Conservation (phyloP, 1,140 invertebrate genomes). For the Sitophilus oryzae region DNA sequence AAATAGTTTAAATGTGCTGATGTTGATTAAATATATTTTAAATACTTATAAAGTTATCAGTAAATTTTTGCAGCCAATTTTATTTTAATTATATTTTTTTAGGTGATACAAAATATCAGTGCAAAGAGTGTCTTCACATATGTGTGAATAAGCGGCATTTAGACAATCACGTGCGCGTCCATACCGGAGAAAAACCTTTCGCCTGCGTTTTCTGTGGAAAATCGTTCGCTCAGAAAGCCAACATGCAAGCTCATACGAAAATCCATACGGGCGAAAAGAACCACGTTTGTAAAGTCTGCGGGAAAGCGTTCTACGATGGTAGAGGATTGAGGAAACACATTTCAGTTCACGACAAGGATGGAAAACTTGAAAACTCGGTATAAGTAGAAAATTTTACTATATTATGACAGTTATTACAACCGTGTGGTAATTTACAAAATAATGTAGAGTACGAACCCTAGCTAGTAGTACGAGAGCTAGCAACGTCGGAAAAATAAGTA, state of each 20-base stretch:
- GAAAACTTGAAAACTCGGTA: background rate
- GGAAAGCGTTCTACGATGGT: slow-evolving; percentile 39
- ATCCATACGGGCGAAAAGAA: slow-evolving; percentile 45
- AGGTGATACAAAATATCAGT: background rate
- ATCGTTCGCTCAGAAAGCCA: slow-evolving; percentile 54
- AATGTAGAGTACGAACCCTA: no score
- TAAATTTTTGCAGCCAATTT: no score
- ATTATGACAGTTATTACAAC: no score
- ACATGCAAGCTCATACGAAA: slow-evolving; percentile 49
- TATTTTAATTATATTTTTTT: slow-evolving; percentile 1
- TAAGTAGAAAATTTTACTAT: no score
- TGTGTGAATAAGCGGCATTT: slow-evolving; percentile 1
- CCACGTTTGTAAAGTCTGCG: slow-evolving; percentile 45
- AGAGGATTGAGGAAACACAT: slow-evolving; percentile 1
- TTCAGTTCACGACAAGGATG: background rate
- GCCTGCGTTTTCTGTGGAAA: slow-evolving; percentile 50
- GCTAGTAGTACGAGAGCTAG: no score
- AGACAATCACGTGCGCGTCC: slow-evolving; percentile 26
- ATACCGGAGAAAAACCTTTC: slow-evolving; percentile 59
- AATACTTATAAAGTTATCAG: no score
- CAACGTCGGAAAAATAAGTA: no score
- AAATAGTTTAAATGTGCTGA: no score
- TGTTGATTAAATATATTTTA: no score
- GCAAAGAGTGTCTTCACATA: slow-evolving; percentile 2
- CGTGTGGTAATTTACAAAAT: no score